Conservation (phyloP, 2,888 invertebrate species). For the Lacanobia oleracea region DNA sequence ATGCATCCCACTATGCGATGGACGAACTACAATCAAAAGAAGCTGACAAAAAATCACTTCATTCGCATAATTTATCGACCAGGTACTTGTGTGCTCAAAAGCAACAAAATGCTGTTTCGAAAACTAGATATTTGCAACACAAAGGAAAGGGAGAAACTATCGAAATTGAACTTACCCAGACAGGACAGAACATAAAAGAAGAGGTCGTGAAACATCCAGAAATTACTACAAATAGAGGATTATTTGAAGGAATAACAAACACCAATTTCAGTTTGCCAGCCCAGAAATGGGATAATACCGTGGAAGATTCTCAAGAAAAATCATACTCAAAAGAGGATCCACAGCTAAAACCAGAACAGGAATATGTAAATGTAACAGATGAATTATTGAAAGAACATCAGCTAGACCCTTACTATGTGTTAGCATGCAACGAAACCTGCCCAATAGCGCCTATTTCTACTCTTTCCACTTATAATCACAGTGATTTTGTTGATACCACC, state of each 20-base stretch:
- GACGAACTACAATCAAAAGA: neutral
- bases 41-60: neutral
- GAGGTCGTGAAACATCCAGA: neutral
- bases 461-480: neutral
- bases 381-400: constrained; percentile 23
- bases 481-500: constrained; percentile 16
- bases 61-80: neutral
- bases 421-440: constrained; percentile 60
- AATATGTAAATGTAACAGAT: constrained; percentile 1
- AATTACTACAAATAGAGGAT: neutral
- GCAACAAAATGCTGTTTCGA: neutral
- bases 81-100: neutral
- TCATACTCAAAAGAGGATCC: neutral
- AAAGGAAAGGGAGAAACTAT: neutral
- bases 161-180: too few relatives aligned
- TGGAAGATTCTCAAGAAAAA: neutral
- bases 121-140: neutral
- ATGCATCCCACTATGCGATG: neutral
- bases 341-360: neutral
- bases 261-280: neutral
- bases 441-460: constrained; percentile 50
- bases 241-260: neutral
- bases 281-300: neutral
- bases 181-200: neutral
- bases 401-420: constrained; percentile 48